These are phyloP conservation scores for Pygoscelis adeliae DNA, from an alignment of 2,113 vertebrate species.

Conservation along the genomic window DNA sequence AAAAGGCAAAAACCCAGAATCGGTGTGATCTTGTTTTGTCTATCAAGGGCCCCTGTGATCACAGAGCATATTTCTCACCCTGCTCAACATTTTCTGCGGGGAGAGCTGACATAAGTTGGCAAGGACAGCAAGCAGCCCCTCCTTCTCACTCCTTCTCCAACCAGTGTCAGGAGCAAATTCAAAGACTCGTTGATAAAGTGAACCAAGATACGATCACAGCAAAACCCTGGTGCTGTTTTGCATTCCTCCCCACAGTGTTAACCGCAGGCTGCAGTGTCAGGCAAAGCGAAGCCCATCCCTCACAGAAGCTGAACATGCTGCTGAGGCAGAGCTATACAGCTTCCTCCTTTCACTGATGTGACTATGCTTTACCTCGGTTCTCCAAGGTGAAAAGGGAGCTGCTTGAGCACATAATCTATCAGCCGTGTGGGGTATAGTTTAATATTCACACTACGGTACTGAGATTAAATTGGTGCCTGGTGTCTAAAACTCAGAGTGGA, in stretches of 20 bases:
- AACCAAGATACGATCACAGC: neutral
- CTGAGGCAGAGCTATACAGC: neutral
- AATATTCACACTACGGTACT: fast-evolving
- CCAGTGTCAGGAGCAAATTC: neutral
- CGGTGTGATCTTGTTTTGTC: constrained; percentile 53
- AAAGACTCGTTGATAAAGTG: neutral
- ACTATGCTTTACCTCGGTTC: neutral
- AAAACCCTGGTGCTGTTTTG: neutral
- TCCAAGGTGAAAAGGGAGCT: neutral
- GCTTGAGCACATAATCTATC: neutral
- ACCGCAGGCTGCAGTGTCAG: neutral
- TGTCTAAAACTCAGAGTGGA: neutral
- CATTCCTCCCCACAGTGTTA: neutral
- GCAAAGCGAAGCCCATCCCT: neutral
- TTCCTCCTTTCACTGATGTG: neutral
- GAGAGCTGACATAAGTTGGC: constrained; percentile 39
- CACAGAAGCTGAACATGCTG: neutral
- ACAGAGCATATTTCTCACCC: constrained; percentile 60
- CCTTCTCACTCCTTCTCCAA: neutral
- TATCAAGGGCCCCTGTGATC: constrained; percentile 40
- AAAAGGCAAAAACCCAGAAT: constrained; percentile 32
- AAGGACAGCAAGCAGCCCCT: constrained; percentile 12
- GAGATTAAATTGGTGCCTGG: neutral
- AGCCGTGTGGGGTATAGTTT: neutral
- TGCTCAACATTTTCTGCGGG: constrained; percentile 13